A percentile compares a stretch with the other conserved stretches of the same genome.
phyloP scores from a whole-genome alignment of 2,888 invertebrate genomes.

The Melangyna quadrimaculata region DNA sequence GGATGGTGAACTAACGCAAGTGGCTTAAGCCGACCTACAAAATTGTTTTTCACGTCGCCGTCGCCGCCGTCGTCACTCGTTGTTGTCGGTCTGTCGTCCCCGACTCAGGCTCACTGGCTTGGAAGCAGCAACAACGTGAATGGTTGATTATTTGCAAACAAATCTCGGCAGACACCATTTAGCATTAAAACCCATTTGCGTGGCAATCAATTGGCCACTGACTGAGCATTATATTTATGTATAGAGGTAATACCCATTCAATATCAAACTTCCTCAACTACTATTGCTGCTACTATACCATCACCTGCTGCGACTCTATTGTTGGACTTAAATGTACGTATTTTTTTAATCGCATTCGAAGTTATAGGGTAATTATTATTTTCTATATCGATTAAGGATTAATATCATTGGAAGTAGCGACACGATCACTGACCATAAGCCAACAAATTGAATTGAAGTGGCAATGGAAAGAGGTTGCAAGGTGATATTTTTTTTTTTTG shows the following conservation, averaged over 20 bases:
- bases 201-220: conserved; percentile 34
- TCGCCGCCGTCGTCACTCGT: background rate
- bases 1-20: background rate
- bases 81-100: background rate
- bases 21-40: conserved; percentile 63
- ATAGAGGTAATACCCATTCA: background rate
- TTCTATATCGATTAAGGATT: conserved; percentile 45
- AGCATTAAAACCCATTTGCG: conserved; percentile 56
- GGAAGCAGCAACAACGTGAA: conserved; percentile 24
- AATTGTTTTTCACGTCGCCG: conserved; percentile 46
- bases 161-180: conserved; percentile 50
- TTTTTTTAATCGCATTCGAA: conserved; percentile 17
- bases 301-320: conserved; percentile 24
- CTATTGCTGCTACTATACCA: background rate
- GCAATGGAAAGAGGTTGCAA: conserved; percentile 46
- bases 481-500: conserved; percentile 41
- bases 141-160: conserved; percentile 60
- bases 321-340: background rate
- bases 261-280: background rate
- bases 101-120: background rate
- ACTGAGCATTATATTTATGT: background rate
- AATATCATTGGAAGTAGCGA: conserved; percentile 12
- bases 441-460: conserved; percentile 15
- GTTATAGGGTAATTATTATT: conserved; percentile 55
- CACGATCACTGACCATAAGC: conserved; percentile 7